phyloP scores from a whole-genome alignment of 2,797 vertebrate species.

The Pelodytes ibericus region DNA sequence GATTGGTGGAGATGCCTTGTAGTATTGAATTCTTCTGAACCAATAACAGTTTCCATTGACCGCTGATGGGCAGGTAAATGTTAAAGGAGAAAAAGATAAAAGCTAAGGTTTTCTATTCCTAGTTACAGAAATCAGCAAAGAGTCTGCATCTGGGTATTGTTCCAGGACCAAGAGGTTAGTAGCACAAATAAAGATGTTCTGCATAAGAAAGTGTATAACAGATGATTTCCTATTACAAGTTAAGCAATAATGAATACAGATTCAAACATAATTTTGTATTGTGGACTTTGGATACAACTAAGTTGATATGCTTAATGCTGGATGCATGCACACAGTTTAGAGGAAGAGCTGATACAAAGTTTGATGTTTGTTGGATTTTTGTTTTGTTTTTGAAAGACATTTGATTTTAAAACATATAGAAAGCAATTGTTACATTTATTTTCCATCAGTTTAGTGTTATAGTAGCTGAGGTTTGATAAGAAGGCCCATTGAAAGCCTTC shows the following conservation, averaged over 20 bases:
- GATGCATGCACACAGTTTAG: too few species aligned
- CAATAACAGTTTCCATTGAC: conserved; percentile 18
- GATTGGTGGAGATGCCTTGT: conserved; percentile 22
- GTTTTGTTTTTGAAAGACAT: not conserved
- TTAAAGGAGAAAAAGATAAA: conserved; percentile 30
- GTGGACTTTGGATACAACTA: not conserved
- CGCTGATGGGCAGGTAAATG: conserved; percentile 23
- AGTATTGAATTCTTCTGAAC: conserved; percentile 13
- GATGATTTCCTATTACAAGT: not conserved
- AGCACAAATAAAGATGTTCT: not conserved
- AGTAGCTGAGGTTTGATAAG: too few species aligned
- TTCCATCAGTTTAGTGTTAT: too few species aligned
- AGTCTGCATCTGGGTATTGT: not conserved
- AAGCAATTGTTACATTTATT: too few species aligned
- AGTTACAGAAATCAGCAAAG: not conserved
- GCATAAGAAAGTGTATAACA: not conserved
- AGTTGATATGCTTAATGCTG: too few species aligned
- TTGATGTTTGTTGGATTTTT: not conserved
- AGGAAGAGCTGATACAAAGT: not conserved
- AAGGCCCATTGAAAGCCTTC: too few species aligned
- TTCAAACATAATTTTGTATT: not conserved
- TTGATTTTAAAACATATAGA: not conserved
- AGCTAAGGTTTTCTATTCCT: conserved; percentile 12
- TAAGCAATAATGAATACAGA: not conserved
- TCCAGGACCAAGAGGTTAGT: conserved; percentile 43